Conservation (phyloP, 1,140 invertebrate species). For the Ips nitidus region DNA sequence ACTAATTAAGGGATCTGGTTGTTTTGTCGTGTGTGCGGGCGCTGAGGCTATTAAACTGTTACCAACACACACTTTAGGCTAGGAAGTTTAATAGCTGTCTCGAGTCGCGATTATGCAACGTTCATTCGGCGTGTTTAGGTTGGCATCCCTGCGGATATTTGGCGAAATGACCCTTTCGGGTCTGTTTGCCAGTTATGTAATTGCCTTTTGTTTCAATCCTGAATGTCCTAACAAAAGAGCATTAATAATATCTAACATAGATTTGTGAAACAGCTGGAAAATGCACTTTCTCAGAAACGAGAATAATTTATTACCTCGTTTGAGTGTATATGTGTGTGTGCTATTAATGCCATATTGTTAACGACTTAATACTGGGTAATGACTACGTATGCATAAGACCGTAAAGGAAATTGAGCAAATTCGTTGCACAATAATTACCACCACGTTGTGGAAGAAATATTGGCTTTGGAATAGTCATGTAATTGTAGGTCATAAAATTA, state of each 20-base stretch:
- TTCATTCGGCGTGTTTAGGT: conserved; percentile 27
- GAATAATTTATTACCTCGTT: background rate
- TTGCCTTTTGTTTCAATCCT: no score
- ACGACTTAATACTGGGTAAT: background rate
- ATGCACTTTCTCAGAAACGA: background rate
- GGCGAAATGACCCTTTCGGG: no score
- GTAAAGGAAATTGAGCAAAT: background rate
- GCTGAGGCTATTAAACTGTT: conserved; percentile 33
- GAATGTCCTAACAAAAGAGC: no score
- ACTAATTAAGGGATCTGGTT: conserved; percentile 30
- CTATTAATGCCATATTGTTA: background rate
- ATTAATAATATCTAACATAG: no score
- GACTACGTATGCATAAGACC: background rate
- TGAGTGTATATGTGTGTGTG: background rate
- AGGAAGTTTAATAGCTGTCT: conserved; percentile 21
- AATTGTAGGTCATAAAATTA: no score
- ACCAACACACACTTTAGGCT: conserved; percentile 29
- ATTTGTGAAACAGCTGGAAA: no score
- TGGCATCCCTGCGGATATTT: background rate
- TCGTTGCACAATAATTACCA: no score
- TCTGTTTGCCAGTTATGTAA: no score
- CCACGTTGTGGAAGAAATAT: no score
- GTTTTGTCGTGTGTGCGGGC: conserved; percentile 31
- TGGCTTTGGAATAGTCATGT: no score
- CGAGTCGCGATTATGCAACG: conserved; percentile 24